Percentiles rank a stretch among this genome's conserved stretches.
Evolutionary conservation across 1,140 invertebrate species (phyloP).

Genomic region (Cherax quadricarinatus): DNA sequence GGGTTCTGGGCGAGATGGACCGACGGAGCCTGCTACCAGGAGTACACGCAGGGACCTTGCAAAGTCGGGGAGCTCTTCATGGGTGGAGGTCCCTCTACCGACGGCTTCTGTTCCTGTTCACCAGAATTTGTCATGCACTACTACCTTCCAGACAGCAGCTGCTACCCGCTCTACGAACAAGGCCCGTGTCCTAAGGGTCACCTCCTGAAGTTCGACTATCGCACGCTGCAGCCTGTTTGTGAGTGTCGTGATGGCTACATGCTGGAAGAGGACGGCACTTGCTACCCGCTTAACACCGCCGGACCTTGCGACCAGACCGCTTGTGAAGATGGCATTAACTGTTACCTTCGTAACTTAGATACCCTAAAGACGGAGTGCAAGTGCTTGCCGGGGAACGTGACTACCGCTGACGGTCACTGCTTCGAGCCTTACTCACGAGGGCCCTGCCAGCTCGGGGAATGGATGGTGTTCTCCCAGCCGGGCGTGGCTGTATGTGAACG

Average conservation of each 20-base stretch:
- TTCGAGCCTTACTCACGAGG: slow-evolving; percentile 74
- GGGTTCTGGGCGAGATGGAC: slow-evolving; percentile 55
- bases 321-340: slow-evolving; percentile 72
- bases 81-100: slow-evolving; percentile 48
- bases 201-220: slow-evolving; percentile 74
- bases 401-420: slow-evolving; percentile 73
- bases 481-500: slow-evolving; percentile 73
- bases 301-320: slow-evolving; percentile 73
- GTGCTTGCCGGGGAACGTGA: slow-evolving; percentile 73
- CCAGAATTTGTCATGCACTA: slow-evolving; percentile 73
- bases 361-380: slow-evolving; percentile 74
- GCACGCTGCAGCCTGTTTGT: slow-evolving; percentile 71
- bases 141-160: slow-evolving; percentile 65
- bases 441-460: slow-evolving; percentile 74
- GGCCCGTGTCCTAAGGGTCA: slow-evolving; percentile 74
- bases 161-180: slow-evolving; percentile 74
- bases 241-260: slow-evolving; percentile 74
- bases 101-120: slow-evolving; percentile 73
- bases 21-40: slow-evolving; percentile 73
- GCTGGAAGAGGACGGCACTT: slow-evolving; percentile 74
- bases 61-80: slow-evolving; percentile 73
- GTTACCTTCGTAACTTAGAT: slow-evolving; percentile 73
- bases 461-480: slow-evolving; percentile 74
- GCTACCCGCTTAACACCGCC: slow-evolving; percentile 74
- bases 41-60: slow-evolving; percentile 74